Evolutionary conservation across 2,888 invertebrate genomes (phyloP), one percentile per base, ranked within the genome.

Genomic region (Heliconius charithonia): DNA sequence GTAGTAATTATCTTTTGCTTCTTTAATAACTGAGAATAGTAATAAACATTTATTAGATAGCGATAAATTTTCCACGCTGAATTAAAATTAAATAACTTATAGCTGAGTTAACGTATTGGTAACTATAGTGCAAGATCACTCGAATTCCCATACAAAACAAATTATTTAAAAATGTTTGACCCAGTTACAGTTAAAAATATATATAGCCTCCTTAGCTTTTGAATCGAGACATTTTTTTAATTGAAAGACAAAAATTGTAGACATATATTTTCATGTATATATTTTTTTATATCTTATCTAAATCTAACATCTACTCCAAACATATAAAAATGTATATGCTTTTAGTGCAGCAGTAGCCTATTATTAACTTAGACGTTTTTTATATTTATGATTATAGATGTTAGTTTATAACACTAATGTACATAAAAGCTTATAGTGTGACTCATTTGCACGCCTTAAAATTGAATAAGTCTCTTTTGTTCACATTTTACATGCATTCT

Each of bases 401-500:
- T 29, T 65, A 65, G 29, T 29, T 32, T 32, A 29, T 22, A 2
- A 32, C 22, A 66, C 10, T 32, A 32, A 19, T 16, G 63, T 16
- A 56, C 51, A 13, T 56, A 27, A 27, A 22, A 59, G 16, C 59
- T 32, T 72, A 16, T 6, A 22, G n/a, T 32, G n/a, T 72, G 56
- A 72, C 32, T 72, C 59, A 72, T 59, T 56, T 37, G 59, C 9
- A 56, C 22, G 13, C 32, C 32, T 72, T 72, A 32, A 72, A 59
- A 59, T n/a, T 37, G 16, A 69, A 7, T 51, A 4, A 2, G 4
- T 41, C 25, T 69, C 25, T 25, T 69, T 25, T 72, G 32, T 72
- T 37, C 25, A 7, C 13, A 72, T 59, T 72, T n/a, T 59, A 32
- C 74, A 69, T 59, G 67, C 41, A 66, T 73, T 51, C 73, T 67